phyloP scores from a whole-genome alignment of 2,888 invertebrate genomes.

The Gari tellinella region DNA sequence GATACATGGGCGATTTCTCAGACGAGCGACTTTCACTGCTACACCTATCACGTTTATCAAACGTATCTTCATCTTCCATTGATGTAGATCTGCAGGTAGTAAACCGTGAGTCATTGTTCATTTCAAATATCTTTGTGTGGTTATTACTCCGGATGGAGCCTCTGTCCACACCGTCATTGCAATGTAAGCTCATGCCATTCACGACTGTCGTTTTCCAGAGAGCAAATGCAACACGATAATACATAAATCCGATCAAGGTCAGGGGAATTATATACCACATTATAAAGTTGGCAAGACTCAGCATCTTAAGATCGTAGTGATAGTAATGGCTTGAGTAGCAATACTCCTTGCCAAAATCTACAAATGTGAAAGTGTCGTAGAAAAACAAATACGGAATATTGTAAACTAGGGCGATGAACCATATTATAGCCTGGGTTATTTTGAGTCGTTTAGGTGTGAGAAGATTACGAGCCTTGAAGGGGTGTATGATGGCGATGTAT shows the following conservation, averaged over 20 bases:
- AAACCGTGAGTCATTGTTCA: too few species aligned
- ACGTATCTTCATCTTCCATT: too few species aligned
- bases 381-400: conserved; percentile 93
- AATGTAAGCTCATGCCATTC: conserved; percentile 29
- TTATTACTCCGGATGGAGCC: conserved; percentile 8
- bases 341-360: conserved; percentile 43
- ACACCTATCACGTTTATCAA: too few species aligned
- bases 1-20: too few species aligned
- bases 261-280: conserved; percentile 93
- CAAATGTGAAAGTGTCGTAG: conserved; percentile 89
- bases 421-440: conserved; percentile 91
- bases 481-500: conserved; percentile 86
- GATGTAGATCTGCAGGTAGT: too few species aligned
- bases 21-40: too few species aligned
- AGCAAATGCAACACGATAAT: conserved; percentile 93
- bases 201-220: conserved; percentile 88
- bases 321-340: conserved; percentile 52
- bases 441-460: conserved; percentile 90
- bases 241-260: conserved; percentile 90
- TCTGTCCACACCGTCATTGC: conserved; percentile 6
- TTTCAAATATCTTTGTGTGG: too few species aligned
- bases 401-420: conserved; percentile 93
- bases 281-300: conserved; percentile 89
- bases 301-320: conserved; percentile 50
- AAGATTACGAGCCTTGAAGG: conserved; percentile 94